Percentiles rank a stretch among this genome's conserved stretches.
Conservation (phyloP, 2,888 invertebrate genomes). For the Heliconius charithonia region DNA sequence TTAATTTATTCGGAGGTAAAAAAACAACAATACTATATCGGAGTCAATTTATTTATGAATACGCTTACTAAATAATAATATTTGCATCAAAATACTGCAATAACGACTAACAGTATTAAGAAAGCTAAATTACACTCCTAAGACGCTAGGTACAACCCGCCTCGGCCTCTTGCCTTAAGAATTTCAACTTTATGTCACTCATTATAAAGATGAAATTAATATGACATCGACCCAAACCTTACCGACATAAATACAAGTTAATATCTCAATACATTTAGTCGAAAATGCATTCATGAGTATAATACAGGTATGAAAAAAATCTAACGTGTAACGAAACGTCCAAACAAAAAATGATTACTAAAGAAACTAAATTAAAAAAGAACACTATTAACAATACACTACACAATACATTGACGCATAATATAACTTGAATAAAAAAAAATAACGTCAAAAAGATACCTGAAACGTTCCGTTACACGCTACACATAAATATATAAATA, state of each 20-base stretch:
- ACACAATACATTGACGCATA: background rate
- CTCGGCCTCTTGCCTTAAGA: constrained; percentile 30
- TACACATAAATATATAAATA: constrained; percentile 49
- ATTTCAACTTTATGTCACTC: constrained; percentile 14
- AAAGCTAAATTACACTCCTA: constrained; percentile 69
- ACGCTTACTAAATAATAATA: constrained; percentile 82
- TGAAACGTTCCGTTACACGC: constrained; percentile 43
- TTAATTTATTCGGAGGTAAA: constrained; percentile 43
- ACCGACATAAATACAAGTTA: constrained; percentile 52
- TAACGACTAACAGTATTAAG: constrained; percentile 78
- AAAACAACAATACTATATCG: constrained; percentile 69
- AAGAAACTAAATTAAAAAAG: background rate
- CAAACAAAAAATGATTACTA: constrained; percentile 7
- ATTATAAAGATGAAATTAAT: constrained; percentile 3
- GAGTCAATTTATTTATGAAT: constrained; percentile 83
- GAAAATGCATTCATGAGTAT: constrained; percentile 80
- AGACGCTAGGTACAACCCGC: constrained; percentile 67
- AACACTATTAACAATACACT: background rate
- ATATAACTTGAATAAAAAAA: constrained; percentile 20
- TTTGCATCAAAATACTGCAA: constrained; percentile 83
- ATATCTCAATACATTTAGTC: constrained; percentile 65
- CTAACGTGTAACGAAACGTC: constrained; percentile 45
- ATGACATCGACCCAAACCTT: constrained; percentile 30
- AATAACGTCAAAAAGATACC: background rate
- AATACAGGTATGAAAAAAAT: constrained; percentile 68